A percentile compares a stretch with the other conserved stretches of the same genome.
Evolutionary conservation across 2,797 vertebrate species (phyloP).

Genomic region (Mergus octosetaceus): DNA sequence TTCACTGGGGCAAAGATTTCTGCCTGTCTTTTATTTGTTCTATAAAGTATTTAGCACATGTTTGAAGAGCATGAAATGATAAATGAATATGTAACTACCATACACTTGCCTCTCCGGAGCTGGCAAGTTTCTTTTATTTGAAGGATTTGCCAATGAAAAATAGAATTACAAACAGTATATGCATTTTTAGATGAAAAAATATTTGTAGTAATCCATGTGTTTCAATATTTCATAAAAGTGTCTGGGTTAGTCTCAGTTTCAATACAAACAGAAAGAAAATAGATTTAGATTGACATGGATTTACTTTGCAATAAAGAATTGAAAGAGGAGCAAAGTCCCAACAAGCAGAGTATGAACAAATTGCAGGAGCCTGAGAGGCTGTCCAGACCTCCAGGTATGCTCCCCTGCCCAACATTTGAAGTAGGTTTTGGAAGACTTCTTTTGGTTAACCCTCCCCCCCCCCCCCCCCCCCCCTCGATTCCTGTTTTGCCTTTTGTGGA

Average conservation of each 20-base stretch:
- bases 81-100: neutral
- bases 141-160: neutral
- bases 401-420: accelerated
- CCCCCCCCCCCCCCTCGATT: too few relatives aligned
- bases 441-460: neutral
- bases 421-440: neutral
- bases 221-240: slow-evolving; percentile 13
- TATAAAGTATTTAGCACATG: neutral
- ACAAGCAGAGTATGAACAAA: neutral
- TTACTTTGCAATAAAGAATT: neutral
- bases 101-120: neutral
- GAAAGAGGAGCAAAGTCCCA: neutral
- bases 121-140: neutral
- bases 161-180: neutral
- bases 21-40: neutral
- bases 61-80: neutral
- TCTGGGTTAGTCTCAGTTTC: neutral
- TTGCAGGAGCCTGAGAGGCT: neutral
- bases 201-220: neutral
- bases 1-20: neutral
- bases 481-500: neutral
- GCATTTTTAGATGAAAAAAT: neutral
- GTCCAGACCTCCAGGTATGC: neutral
- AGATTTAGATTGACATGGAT: neutral
- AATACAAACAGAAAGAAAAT: slow-evolving; percentile 27